Evolutionary conservation across 2,797 vertebrate species (phyloP), one percentile per base, ranked within the genome.

Genomic region (Caiman crocodilus): DNA sequence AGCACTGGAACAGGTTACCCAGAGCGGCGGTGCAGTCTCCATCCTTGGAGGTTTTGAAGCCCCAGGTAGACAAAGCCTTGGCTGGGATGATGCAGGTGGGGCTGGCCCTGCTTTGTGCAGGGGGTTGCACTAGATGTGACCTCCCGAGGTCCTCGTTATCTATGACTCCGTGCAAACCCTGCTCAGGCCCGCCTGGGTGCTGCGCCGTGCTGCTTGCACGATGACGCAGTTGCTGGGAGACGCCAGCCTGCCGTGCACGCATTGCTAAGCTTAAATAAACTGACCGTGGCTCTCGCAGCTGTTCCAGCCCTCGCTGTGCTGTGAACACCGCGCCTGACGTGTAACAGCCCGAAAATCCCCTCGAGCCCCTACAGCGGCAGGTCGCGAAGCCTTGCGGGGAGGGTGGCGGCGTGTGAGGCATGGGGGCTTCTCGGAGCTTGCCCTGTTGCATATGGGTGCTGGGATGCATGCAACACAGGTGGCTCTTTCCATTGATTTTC

Each of bases 171-270:
- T 73, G 21, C 50, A 50, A 73, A 73, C 25, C 26, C 32, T 50
- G 23, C 35, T 50, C 35, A 16, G 65, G 30, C 14, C 30, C 21
- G 42, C 61, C 50, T 28, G 78, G 76, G 78, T 59, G 88, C 58
- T 91, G 90, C 82, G 18, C 90, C 93, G 64, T 94, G 87, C 83
- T 85, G 87, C 74, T 75, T 32, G 59, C 21, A 85, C 65, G 63
- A 61, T 20, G 6, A 30, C 79, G 21, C 79, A 60, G 92, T 88
- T 94, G 82, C 91, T 76, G 90, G 82, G 88, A 95, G 86, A 87
- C 93, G 30, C 2, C 1, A 85, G 63, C 63, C 0, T 50, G 42
- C 42, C 0, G 25, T 88, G 94, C 42, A 88, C 3, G 57, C 73
- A 92, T 64, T 82, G 67, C 26, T 1, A 8, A 0, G 73, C 92